phyloP scores from a whole-genome alignment of 2,113 vertebrate genomes.

The Acrocephalus kingi region DNA sequence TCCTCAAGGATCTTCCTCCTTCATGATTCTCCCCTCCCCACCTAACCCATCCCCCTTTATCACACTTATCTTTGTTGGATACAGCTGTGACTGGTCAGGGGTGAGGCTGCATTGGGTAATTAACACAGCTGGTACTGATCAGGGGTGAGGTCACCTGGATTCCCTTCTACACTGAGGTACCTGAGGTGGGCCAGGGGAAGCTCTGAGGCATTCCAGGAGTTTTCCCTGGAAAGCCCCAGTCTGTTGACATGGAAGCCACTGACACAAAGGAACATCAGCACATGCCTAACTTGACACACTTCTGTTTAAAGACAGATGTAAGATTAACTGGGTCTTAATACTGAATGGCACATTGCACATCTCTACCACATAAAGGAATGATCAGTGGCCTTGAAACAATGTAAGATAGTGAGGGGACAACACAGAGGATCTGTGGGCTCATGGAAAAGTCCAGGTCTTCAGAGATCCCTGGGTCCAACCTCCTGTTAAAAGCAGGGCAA shows the following conservation, averaged over 20 bases:
- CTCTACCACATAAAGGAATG: not conserved
- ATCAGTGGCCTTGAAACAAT: not conserved
- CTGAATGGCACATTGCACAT: rapidly evolving
- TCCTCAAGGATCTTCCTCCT: not conserved
- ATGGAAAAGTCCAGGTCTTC: not conserved
- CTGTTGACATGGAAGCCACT: not conserved
- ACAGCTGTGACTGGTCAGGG: not conserved
- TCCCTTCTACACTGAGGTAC: not conserved
- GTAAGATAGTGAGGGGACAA: rapidly evolving
- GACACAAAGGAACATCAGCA: not conserved
- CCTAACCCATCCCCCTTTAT: not conserved
- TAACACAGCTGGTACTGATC: not conserved
- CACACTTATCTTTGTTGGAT: not conserved
- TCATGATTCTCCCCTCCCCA: not conserved
- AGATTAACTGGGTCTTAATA: not conserved
- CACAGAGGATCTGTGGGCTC: rapidly evolving
- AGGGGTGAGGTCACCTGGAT: not conserved
- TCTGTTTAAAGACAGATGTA: not conserved
- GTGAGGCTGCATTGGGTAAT: not conserved
- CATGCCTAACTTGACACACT: rapidly evolving
- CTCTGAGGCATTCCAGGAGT: not conserved
- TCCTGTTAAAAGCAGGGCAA: not conserved
- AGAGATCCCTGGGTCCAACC: not conserved
- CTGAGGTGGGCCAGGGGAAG: not conserved
- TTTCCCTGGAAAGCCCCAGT: not conserved